Conservation (phyloP, 2,113 vertebrate species). For the Paracanthobrama guichenoti region DNA sequence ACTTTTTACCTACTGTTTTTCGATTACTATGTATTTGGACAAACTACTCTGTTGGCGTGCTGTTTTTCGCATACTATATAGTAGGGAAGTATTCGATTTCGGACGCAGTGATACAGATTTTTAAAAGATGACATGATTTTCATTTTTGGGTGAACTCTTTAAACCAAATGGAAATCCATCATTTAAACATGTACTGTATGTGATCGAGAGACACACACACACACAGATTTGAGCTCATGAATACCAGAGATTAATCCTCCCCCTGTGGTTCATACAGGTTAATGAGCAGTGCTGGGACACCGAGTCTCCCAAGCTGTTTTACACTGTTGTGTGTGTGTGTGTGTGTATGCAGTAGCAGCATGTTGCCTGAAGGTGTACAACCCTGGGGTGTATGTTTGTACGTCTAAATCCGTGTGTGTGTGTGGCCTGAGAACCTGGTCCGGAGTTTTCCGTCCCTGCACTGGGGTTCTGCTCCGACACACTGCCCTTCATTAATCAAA, state of each 20-base stretch:
- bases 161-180: conserved; percentile 2
- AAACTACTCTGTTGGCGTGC: too few species aligned
- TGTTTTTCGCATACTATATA: too few species aligned
- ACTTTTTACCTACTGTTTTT: too few species aligned
- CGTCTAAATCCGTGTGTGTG: conserved; percentile 9
- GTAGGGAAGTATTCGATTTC: too few species aligned
- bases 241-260: conserved; percentile 44
- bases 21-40: too few species aligned
- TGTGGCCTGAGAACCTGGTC: conserved; percentile 29
- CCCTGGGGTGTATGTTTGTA: conserved; percentile 23
- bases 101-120: not conserved
- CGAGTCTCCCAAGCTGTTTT: conserved; percentile 12
- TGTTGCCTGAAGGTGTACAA: conserved; percentile 38
- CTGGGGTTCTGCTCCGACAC: conserved; percentile 58
- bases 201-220: conserved; percentile 55
- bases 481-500: conserved; percentile 26
- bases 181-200: conserved; percentile 12
- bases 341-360: not conserved
- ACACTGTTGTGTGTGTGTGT: conserved; percentile 1
- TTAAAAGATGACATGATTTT: not conserved
- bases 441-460: conserved; percentile 7
- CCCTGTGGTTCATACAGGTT: conserved; percentile 47
- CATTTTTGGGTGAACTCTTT: not conserved
- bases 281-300: conserved; percentile 46
- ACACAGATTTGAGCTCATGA: conserved; percentile 46